These are phyloP conservation scores for Struthidea cinerea DNA, from an alignment of 2,113 vertebrate genomes.

Conservation along the genomic window DNA sequence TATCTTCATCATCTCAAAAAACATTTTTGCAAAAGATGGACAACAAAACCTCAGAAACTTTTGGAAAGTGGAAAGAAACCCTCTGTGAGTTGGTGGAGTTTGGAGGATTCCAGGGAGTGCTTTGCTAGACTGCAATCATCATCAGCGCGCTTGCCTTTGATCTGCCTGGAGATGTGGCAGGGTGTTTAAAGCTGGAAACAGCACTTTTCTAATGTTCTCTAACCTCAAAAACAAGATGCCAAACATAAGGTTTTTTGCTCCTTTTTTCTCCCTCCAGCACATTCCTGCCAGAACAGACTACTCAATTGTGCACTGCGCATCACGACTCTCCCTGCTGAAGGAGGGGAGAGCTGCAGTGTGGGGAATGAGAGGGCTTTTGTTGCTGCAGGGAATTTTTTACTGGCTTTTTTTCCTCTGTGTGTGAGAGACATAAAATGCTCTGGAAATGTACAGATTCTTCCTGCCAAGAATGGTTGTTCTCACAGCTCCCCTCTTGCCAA, in stretches of 20 bases:
- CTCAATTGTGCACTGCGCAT: background rate
- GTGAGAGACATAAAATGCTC: slow-evolving; percentile 44
- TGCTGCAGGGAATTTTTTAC: slow-evolving; percentile 46
- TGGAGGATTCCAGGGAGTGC: background rate
- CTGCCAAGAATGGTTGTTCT: slow-evolving; percentile 56
- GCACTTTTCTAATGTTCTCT: slow-evolving; percentile 27
- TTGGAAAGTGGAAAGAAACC: background rate
- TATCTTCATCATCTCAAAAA: background rate
- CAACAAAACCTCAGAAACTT: background rate
- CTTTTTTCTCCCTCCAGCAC: slow-evolving; percentile 19
- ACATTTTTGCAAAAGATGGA: background rate
- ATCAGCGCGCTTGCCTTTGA: background rate
- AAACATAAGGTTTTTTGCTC: background rate
- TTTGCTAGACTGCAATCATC: background rate
- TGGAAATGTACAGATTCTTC: slow-evolving; percentile 44
- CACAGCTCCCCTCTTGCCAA: slow-evolving; percentile 24
- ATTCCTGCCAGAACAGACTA: slow-evolving; percentile 29
- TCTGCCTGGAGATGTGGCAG: slow-evolving; percentile 8
- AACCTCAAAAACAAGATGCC: slow-evolving; percentile 35
- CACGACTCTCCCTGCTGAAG: background rate
- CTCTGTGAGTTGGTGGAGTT: background rate
- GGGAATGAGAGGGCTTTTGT: slow-evolving; percentile 3
- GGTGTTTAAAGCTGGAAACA: slow-evolving; percentile 8
- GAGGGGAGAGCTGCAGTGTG: background rate
- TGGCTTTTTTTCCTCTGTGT: background rate